Conservation (phyloP, 2,113 vertebrate species). For the Promerops cafer region DNA sequence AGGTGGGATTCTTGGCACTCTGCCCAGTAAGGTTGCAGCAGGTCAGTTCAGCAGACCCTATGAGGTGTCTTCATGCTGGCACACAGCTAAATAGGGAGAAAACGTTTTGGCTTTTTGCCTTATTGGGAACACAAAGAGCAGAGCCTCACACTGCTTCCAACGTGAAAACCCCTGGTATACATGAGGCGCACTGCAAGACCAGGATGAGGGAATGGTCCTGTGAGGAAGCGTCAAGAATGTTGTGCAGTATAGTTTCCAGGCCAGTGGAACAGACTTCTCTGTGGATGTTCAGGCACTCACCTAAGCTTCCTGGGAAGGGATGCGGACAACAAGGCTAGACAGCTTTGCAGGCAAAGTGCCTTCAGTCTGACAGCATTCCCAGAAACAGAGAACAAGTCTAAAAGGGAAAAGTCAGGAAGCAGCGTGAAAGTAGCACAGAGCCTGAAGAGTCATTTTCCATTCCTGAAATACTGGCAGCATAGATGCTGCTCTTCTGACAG, state of each 20-base stretch:
- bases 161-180: too few species aligned
- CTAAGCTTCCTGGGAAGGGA: neutral
- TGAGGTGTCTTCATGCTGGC: too few species aligned
- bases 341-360: neutral
- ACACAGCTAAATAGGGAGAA: too few species aligned
- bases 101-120: too few species aligned
- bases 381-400: neutral
- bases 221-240: neutral
- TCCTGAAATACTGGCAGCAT: neutral
- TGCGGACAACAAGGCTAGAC: neutral
- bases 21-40: too few species aligned
- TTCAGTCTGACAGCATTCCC: neutral
- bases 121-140: too few species aligned
- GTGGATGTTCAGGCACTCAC: neutral
- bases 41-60: too few species aligned
- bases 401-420: neutral
- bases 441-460: neutral
- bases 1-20: too few species aligned
- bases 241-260: neutral
- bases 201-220: neutral
- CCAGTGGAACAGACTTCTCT: neutral
- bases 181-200: too few species aligned
- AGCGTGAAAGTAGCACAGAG: neutral
- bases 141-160: too few species aligned
- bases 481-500: neutral